phyloP scores from a whole-genome alignment of 2,113 vertebrate genomes.

The Siphamia tubifer region DNA sequence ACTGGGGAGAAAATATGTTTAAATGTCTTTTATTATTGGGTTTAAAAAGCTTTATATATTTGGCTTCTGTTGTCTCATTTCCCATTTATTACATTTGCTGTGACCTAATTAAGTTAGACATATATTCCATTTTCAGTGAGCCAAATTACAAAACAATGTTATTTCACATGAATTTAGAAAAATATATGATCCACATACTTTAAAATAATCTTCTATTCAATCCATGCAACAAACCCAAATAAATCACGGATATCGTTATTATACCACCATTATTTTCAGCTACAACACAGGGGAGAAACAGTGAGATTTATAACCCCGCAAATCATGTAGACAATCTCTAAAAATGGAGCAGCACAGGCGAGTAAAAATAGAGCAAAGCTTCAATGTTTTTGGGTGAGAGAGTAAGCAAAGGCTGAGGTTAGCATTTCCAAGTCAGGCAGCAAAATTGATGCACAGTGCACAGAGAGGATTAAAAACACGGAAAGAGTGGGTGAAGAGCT shows the following conservation, averaged over 20 bases:
- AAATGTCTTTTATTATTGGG: too few relatives aligned
- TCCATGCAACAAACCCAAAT: neutral
- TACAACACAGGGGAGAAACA: conserved; percentile 7
- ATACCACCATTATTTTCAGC: conserved; percentile 21
- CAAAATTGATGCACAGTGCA: conserved; percentile 22
- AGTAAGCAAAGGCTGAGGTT: conserved; percentile 25
- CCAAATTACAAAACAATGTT: too few relatives aligned
- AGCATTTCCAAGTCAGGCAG: conserved; percentile 23
- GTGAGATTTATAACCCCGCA: conserved; percentile 46
- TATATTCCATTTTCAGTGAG: neutral
- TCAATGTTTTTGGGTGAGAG: conserved; percentile 35
- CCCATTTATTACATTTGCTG: neutral
- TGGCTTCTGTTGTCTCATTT: neutral
- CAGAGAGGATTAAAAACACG: conserved; percentile 28
- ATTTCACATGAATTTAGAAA: neutral
- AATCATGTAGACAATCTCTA: conserved; percentile 40
- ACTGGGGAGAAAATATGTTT: too few relatives aligned
- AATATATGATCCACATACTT: too few relatives aligned
- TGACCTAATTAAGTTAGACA: neutral
- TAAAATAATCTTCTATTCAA: too few relatives aligned
- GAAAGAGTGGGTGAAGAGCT: neutral
- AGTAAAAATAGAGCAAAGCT: conserved; percentile 52
- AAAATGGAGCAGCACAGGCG: conserved; percentile 21
- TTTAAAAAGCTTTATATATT: too few relatives aligned
- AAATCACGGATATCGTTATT: conserved; percentile 5